Evolutionary conservation across 2,888 invertebrate species (phyloP), one percentile per base, ranked within the genome.

Genomic region (Latheticus oryzae): DNA sequence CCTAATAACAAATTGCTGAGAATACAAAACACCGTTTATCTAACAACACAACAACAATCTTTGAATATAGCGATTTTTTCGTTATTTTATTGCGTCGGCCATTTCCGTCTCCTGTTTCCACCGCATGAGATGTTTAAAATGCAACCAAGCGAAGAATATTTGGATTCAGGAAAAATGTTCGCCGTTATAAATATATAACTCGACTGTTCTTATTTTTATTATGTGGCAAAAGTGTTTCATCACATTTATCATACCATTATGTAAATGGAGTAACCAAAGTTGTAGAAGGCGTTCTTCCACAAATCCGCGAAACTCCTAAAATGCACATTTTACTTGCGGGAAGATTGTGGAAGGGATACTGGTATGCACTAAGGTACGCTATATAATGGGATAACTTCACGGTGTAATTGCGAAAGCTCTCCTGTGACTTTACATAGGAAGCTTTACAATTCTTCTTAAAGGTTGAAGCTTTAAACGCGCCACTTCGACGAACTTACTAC

Each of bases 241-340:
- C 56, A 26, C 56, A 56, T 56, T 50, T 50, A 56, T 56, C 56
- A 56, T 50, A 17, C 37, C 40, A 37, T 54, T 45, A 54, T 37
- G 45, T 33, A 47, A 33, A 30, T 42, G 15, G 13, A 8, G 3
- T 26, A 42, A 42, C 42, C 28, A 15, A 42, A 42, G 16, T 16
- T 28, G 23, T 28, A 26, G 13, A 16, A 26, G 42, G 9, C 17
- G 15, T 24, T 42, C 17, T 42, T 42, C 15, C 28, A 19, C 8
- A 7, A 42, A 42, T 7, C 24, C 11, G 7, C 12, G 21, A 37
- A 32, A 32, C 13, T 32, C 16, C 32, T 32, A n/a, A 37, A 37
- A 37, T 37, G 37, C 19, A 8, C 37, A n/a, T n/a, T n/a, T n/a
- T n/a, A n/a, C n/a, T n/a, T n/a, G n/a, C n/a, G n/a, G n/a, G n/a